Evolutionary conservation across 2,113 vertebrate species (phyloP).

Genomic region (Toxostoma redivivum): DNA sequence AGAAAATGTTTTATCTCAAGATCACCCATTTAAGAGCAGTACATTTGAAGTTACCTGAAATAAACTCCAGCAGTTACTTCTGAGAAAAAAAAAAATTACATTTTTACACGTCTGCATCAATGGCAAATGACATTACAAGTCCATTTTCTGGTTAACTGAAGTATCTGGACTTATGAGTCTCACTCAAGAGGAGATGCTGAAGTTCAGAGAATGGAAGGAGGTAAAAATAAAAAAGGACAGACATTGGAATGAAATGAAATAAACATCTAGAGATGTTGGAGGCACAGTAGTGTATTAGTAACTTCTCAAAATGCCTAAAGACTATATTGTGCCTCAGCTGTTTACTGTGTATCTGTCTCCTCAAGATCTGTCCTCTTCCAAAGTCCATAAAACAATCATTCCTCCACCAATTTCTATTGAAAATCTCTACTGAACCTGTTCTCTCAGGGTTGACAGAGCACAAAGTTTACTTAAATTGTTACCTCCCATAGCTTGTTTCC

Average conservation of each 20-base stretch:
- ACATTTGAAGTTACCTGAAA: not conserved
- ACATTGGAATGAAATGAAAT: not conserved
- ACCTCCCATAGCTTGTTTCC: not conserved
- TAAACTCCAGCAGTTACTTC: not conserved
- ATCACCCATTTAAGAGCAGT: not conserved
- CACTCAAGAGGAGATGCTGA: not conserved
- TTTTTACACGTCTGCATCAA: not conserved
- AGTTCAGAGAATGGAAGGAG: not conserved
- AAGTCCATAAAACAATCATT: accelerated
- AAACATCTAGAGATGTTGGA: not conserved
- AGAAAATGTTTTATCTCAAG: not conserved
- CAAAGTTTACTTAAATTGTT: not conserved
- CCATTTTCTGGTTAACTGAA: not conserved
- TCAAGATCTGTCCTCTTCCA: not conserved
- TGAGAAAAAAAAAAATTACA: not conserved
- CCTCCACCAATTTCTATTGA: not conserved
- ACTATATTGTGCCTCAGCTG: not conserved
- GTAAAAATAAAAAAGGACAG: not conserved
- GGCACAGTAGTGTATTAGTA: not conserved
- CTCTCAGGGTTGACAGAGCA: not conserved
- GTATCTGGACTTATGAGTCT: not conserved
- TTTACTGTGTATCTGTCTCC: not conserved
- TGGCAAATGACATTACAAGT: not conserved
- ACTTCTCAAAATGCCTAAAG: not conserved
- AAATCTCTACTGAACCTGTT: not conserved